Base-by-base conservation (phyloP, 1,140 invertebrate genomes). In the Alviniconcha marisindica region DNA sequence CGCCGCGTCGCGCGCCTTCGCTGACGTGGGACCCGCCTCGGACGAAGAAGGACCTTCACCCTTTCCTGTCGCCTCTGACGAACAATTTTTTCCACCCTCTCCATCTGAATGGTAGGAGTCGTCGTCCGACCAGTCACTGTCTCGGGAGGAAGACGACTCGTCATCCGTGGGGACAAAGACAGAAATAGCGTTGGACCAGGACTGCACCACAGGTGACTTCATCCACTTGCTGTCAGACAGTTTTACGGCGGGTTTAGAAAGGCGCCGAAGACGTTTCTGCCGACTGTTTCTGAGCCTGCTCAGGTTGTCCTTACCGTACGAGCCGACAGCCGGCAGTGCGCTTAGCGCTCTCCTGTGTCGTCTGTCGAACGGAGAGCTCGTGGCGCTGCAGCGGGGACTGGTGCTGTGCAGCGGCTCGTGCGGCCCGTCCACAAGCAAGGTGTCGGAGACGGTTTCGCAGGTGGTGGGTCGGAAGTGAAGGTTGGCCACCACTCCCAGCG, bases 401-500 rank as follows among this genome's bases (percentile, higher is more conserved):
- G 18, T 18, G 44, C 44, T 48, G 44, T 48, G 7, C 44, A 5
- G 44, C 44, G 38, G 69, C 36, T 21, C 36, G 36, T 40, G 14
- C 2, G 69, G 69, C 24, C 69, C 69, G 40, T 71, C 69, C 69
- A 71, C 69, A 18, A 71, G 69, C 15, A 7, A 18, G 15, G 69
- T 76, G 73, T 76, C 73, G 2, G 73, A 76, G 42, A 76, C 73
- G 28, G 42, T 51, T 2, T 12, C 44, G 15, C 7, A 76, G 21
- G n/a, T 76, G 36, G 48, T 76, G 42, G 73, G 73, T 12, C 73
- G 40, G 40, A 76, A 76, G 36, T 48, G 73, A 28, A 76, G 73
- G 3, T 40, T 33, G n/a, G 73, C 73, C 73, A 76, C 73, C 21
- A 76, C 24, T 5, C 44, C 28, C 2, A 76, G 73, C 1, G 44